A percentile compares a stretch with the other conserved stretches of the same genome.
These are phyloP conservation scores for Myotis yumanensis DNA, from an alignment of 2,113 vertebrate genomes.

Conservation along the genomic window DNA sequence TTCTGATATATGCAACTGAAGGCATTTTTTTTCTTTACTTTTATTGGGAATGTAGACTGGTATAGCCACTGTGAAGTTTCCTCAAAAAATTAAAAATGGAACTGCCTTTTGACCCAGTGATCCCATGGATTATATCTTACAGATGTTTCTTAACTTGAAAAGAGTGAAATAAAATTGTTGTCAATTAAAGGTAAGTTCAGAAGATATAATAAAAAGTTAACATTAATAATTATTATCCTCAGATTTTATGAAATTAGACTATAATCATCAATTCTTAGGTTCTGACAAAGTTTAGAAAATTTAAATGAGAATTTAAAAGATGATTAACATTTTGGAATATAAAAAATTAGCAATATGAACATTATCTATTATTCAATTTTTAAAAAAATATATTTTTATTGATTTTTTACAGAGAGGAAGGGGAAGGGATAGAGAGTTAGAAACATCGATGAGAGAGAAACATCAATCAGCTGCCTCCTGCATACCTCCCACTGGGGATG, in stretches of 20 bases:
- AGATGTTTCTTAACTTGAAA: not conserved
- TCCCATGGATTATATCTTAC: not conserved
- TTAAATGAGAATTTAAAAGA: not conserved
- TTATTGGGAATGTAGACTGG: not conserved
- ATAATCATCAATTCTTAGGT: not conserved
- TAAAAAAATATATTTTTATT: too few species aligned
- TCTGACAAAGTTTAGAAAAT: not conserved
- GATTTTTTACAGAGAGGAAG: too few species aligned
- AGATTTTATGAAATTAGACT: not conserved
- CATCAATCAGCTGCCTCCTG: too few species aligned
- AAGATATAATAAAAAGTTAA: not conserved
- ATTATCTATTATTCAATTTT: conserved; percentile 6
- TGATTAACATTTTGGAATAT: conserved; percentile 46
- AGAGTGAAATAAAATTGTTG: not conserved
- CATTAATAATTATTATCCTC: not conserved
- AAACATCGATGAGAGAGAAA: too few species aligned
- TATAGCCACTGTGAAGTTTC: not conserved
- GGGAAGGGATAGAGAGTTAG: too few species aligned
- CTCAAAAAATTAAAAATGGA: not conserved
- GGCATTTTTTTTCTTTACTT: not conserved
- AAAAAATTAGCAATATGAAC: conserved; percentile 21
- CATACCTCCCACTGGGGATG: too few species aligned
- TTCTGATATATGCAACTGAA: not conserved
- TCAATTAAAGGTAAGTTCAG: not conserved
- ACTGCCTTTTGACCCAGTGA: not conserved